Base-by-base conservation (phyloP, 2,113 vertebrate species). In the Parus major region DNA sequence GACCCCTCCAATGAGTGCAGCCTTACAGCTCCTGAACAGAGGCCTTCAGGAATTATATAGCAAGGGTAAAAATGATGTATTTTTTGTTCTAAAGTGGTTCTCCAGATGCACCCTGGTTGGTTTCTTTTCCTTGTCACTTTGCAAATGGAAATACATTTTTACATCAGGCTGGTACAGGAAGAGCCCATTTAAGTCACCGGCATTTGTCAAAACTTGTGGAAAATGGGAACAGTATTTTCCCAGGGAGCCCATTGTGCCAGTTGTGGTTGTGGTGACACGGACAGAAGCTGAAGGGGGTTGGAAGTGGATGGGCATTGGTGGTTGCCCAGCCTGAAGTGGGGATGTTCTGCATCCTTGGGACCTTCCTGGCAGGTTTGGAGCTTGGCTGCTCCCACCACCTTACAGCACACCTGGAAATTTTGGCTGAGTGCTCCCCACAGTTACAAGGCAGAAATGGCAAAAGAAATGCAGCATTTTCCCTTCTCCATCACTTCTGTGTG, bases 1-100 rank as follows among this genome's bases (percentile, higher is more conserved):
- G 19, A 9, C 8, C 15, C 50, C 35, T 42, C 42, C 76, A 31
- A 25, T 0, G 2, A 47, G 36, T 1, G 0, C 4, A 46, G n/a
- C 50, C 50, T 25, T 13, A 12, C 29, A 59, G 33, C 16, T 53
- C 55, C 68, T 52, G 14, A 78, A 5, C 3, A 22, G 44, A 78
- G 22, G 10, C 53, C 44, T 25, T 42, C 60, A 66, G 42, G 57
- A 85, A 29, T 41, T 28, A 23, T 49, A n/a, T 31, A 52, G 23
- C 19, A 31, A n/a, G 31, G 57, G 8, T 42, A 31, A 56, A 90
- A 95, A 29, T 3, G 4, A 11, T 2, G 9, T 13, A 3, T 15
- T 57, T 39, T 88, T 59, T 56, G 49, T 29, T 20, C 39, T 70
- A 33, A 41, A 0, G 0, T 8, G 18, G 12, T 16, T 88, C 71